Evolutionary conservation across 2,797 vertebrate genomes (phyloP), one percentile per base, ranked within the genome.

Genomic region (Microctenopoma steveboyesi): DNA sequence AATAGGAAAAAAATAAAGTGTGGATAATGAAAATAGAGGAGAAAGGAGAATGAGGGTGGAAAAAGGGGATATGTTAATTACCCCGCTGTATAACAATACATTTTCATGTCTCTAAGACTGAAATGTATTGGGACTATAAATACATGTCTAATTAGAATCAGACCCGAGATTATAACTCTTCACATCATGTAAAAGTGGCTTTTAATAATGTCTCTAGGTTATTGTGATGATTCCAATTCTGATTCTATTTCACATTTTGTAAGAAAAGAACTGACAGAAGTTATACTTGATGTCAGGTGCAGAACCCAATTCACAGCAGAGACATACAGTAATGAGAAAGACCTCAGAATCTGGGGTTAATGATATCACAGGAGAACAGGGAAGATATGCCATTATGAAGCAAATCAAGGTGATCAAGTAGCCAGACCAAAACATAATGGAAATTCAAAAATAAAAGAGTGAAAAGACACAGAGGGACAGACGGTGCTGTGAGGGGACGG

Each of bases 51-150:
- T 75, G 72, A 79, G 86, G 92, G 81, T 91, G 81, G 85, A 85
- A 82, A 86, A 93, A 88, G 87, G 90, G 49, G 90, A 91, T 93
- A 93, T 91, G 91, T 93, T 84, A 92, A 87, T 89, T 83, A 91
- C 82, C 85, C 84, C 69, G 72, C 33, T 82, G 75, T 40, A 72
- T 25, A 78, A 78, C 81, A 87, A 90, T 82, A 90, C 87, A 89
- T 88, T 33, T 62, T 63, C 71, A 78, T 77, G 85, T 86, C 85
- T 72, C 52, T 56, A 48, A 85, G 78, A 87, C 79, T 86, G 84
- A 91, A 88, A 92, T 88, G 85, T 87, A 91, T 89, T 79, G 79
- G 74, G 56, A 70, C n/a, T 60, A 46, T 47, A 22, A 64, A 79
- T 51, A 4, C 40, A 42, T 42, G 4, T 13, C 10, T 4, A 14